A percentile compares a stretch with the other conserved stretches of the same genome.
Evolutionary conservation across 2,113 vertebrate species (phyloP).

Genomic region (Psilopsiagon aymara): DNA sequence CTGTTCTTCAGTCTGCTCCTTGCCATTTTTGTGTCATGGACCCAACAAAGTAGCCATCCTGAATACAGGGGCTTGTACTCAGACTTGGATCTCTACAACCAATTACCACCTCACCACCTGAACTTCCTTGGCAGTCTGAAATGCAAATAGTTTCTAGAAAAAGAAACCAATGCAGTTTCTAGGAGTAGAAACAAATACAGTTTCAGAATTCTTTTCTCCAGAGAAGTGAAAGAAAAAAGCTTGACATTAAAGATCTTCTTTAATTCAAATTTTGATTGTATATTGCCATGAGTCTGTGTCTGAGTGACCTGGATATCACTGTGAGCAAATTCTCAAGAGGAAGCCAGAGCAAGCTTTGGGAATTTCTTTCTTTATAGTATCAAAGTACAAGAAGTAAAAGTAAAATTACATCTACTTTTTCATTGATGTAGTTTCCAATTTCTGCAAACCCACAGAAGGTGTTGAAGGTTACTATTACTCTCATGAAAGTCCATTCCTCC

Average conservation of each 20-base stretch:
- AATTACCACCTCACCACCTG: background rate
- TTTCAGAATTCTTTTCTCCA: background rate
- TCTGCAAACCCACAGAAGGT: background rate
- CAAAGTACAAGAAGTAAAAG: background rate
- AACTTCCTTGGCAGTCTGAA: background rate
- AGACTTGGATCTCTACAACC: background rate
- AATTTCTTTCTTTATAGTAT: background rate
- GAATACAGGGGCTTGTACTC: accelerated
- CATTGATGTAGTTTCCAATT: background rate
- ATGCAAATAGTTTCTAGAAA: background rate
- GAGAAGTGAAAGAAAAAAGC: background rate
- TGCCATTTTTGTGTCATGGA: background rate
- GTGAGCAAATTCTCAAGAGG: background rate
- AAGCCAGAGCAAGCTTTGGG: background rate
- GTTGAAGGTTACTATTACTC: background rate
- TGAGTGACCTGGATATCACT: background rate
- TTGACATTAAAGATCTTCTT: background rate
- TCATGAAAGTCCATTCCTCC: background rate
- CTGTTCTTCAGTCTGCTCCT: background rate
- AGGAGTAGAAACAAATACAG: background rate
- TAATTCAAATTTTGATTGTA: background rate
- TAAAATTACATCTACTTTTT: background rate
- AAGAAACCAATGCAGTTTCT: background rate
- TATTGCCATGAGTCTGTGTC: background rate
- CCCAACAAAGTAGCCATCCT: background rate